Conservation (phyloP, 2,888 invertebrate genomes). For the Crematogaster levior region DNA sequence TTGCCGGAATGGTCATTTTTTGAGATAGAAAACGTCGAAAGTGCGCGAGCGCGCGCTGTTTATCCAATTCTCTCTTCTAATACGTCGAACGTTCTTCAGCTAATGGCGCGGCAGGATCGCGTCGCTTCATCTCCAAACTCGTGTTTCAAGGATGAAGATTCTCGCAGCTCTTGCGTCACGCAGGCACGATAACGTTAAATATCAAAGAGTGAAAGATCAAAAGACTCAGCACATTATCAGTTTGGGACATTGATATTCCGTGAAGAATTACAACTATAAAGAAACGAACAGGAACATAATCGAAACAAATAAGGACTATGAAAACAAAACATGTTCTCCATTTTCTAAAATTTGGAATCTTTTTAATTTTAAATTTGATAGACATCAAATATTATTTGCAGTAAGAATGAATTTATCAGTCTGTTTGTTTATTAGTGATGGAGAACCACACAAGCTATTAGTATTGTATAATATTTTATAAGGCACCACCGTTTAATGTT, state of each 20-base stretch:
- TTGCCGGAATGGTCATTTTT: constrained; percentile 39
- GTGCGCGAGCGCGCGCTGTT: constrained; percentile 24
- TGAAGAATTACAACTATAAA: neutral
- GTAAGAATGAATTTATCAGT: neutral
- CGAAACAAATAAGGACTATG: neutral
- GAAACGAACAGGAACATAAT: neutral
- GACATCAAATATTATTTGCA: neutral
- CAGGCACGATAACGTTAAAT: constrained; percentile 4
- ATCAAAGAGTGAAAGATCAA: neutral
- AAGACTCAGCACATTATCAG: neutral
- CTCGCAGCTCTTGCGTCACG: neutral
- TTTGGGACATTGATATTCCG: neutral
- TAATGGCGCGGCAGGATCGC: constrained; percentile 15
- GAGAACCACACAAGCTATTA: neutral
- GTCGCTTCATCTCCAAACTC: constrained; percentile 19
- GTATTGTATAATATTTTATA: no score
- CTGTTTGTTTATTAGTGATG: neutral
- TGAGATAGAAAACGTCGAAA: constrained; percentile 4
- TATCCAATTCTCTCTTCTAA: constrained; percentile 37
- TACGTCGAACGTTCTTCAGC: constrained; percentile 27
- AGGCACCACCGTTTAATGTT: neutral
- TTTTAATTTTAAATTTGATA: neutral
- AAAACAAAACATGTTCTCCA: neutral
- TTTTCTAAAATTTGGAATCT: neutral
- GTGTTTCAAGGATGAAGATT: neutral